Evolutionary conservation across 2,888 invertebrate genomes (phyloP).

Genomic region (Scrobipalpa costella): DNA sequence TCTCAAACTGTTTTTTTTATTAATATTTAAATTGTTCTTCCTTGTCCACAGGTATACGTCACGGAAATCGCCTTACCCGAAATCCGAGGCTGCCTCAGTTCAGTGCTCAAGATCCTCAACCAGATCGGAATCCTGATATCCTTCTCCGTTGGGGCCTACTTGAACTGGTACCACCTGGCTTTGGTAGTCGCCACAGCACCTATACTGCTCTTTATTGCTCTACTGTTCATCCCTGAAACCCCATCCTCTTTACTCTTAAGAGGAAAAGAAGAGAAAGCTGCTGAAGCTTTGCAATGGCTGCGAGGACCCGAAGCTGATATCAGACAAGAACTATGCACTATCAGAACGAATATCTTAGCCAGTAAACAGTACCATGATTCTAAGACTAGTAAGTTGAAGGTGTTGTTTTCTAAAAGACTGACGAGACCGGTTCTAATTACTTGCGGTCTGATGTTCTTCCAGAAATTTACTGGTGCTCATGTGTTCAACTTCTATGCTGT

Average conservation of each 20-base stretch:
- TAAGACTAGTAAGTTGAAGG: constrained; percentile 60
- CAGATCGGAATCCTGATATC: constrained; percentile 92
- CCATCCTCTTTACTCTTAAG: constrained; percentile 90
- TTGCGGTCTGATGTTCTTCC: constrained; percentile 94
- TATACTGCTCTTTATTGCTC: constrained; percentile 86
- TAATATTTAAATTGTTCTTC: neutral
- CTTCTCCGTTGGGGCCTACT: constrained; percentile 89
- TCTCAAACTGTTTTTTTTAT: neutral
- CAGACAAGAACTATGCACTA: constrained; percentile 85
- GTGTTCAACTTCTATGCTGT: constrained; percentile 93
- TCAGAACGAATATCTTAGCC: constrained; percentile 85
- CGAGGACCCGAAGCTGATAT: constrained; percentile 89
- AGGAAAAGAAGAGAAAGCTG: constrained; percentile 88
- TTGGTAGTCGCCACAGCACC: constrained; percentile 89
- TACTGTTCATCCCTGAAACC: constrained; percentile 92
- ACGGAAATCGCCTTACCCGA: constrained; percentile 94
- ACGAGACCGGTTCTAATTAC: constrained; percentile 89
- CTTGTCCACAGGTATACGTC: constrained; percentile 87
- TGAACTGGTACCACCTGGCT: constrained; percentile 92
- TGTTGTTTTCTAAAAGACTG: constrained; percentile 67
- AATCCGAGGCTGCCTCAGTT: constrained; percentile 91
- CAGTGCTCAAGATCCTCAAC: constrained; percentile 91
- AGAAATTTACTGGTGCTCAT: constrained; percentile 90
- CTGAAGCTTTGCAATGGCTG: constrained; percentile 88
- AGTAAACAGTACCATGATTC: constrained; percentile 66